Evolutionary conservation across 2,797 vertebrate genomes (phyloP), one percentile per base, ranked within the genome.

Genomic region (Urosaurus nigricauda): DNA sequence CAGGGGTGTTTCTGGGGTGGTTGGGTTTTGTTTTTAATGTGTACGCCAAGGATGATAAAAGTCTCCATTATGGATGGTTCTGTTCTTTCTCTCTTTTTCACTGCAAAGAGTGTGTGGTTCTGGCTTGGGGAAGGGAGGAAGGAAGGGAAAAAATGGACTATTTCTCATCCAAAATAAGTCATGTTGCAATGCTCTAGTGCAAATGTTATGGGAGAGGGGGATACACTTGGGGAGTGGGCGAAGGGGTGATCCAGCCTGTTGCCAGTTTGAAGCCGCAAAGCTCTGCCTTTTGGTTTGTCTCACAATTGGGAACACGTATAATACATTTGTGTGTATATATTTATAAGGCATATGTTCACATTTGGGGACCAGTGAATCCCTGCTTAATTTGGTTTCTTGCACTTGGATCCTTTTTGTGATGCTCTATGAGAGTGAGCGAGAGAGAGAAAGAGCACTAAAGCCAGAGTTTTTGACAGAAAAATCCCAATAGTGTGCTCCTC

Each of bases 181-280:
- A 79, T 12, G 89, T 96, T 95, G 97, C 94, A 92, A 84, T 85
- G 92, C 90, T 81, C 91, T 91, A 17, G 3, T 81, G 88, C 16
- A 79, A 88, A 37, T 26, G 43, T 43, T 71, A 14, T 47, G n/a
- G 5, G 14, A 5, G 14, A 3, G 11, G 40, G 40, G 58, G 80
- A 86, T 78, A 79, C 37, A 87, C 85, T 83, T 26, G 8, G 35
- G 86, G 11, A 6, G n/a, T 0, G 84, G 79, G 70, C 1, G 12
- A 11, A 58, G 0, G 90, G 43, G n/a, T 14, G 43, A 40, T 32
- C 17, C 14, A 81, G 94, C 93, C 94, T 94, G 94, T 94, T 92
- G 93, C 91, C 95, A 83, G 13, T 86, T 56, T 89, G 26, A 79
- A 71, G 68, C 29, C 78, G 40, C 26, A 17, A 14, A 37, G 53